Evolutionary conservation across 2,797 vertebrate species (phyloP).

Genomic region (Myripristis murdjan): DNA sequence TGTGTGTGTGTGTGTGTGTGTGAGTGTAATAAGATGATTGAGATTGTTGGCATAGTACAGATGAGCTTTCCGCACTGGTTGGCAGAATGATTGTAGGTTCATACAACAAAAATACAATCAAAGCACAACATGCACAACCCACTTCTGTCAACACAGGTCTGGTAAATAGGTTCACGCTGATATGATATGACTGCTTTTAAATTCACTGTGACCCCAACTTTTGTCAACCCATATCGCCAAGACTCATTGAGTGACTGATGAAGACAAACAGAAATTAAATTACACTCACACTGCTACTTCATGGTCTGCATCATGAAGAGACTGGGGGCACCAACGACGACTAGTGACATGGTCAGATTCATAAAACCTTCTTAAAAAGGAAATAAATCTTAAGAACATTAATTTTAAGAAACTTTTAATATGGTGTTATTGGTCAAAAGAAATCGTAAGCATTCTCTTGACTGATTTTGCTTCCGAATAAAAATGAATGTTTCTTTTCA

Average conservation of each 20-base stretch:
- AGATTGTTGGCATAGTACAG: constrained; percentile 69
- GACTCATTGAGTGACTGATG: neutral
- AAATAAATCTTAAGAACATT: too few relatives aligned
- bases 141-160: neutral
- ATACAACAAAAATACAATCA: constrained; percentile 38
- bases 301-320: neutral
- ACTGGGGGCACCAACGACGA: neutral
- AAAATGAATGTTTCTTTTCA: too few relatives aligned
- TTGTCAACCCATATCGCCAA: constrained; percentile 17
- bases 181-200: constrained; percentile 28
- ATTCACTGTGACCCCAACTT: constrained; percentile 16
- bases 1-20: neutral
- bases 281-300: neutral
- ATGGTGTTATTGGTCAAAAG: too few relatives aligned
- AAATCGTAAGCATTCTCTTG: neutral
- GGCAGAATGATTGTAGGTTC: constrained; percentile 60
- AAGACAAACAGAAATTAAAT: neutral
- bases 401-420: too few relatives aligned
- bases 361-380: too few relatives aligned
- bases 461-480: neutral
- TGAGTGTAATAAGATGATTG: constrained; percentile 79
- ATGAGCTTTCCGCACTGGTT: constrained; percentile 49
- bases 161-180: constrained; percentile 8
- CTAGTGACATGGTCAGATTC: neutral
- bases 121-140: constrained; percentile 37